Evolutionary conservation across 2,113 vertebrate species (phyloP).

Genomic region (Apodemus speciosus): DNA sequence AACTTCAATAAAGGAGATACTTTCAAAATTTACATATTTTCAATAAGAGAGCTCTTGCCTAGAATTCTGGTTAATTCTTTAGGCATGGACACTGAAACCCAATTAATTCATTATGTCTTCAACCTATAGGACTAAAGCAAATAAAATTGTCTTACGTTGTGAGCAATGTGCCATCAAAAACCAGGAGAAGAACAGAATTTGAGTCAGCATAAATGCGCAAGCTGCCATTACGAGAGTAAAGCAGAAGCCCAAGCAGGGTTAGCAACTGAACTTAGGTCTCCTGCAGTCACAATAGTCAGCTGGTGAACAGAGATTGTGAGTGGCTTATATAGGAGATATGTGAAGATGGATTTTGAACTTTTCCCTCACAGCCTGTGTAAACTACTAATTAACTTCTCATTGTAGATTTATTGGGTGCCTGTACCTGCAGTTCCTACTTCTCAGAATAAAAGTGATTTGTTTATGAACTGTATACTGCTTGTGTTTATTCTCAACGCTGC

Average conservation of each 20-base stretch:
- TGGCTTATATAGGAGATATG: conserved; percentile 51
- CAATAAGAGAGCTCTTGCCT: conserved; percentile 7
- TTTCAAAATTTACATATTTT: conserved; percentile 44
- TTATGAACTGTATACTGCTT: not conserved
- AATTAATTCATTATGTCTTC: not conserved
- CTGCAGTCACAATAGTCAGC: not conserved
- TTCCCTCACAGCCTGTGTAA: conserved; percentile 62
- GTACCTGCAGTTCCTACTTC: not conserved
- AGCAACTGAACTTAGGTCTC: not conserved
- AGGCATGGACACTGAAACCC: conserved; percentile 9
- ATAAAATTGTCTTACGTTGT: conserved; percentile 71
- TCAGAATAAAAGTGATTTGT: not conserved
- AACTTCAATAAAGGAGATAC: not conserved
- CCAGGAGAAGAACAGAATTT: conserved; percentile 60
- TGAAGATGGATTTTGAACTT: conserved; percentile 78
- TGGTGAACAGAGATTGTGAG: conserved; percentile 68
- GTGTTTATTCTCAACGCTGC: not conserved
- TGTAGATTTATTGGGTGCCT: not conserved
- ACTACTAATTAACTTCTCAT: conserved; percentile 78
- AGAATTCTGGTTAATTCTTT: not conserved
- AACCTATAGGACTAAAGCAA: conserved; percentile 52
- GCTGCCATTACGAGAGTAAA: conserved; percentile 50
- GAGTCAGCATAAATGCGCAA: not conserved
- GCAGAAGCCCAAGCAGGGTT: not conserved
- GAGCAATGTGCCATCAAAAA: conserved; percentile 11